Conservation (phyloP, 2,113 vertebrate genomes). For the Rutilus rutilus region DNA sequence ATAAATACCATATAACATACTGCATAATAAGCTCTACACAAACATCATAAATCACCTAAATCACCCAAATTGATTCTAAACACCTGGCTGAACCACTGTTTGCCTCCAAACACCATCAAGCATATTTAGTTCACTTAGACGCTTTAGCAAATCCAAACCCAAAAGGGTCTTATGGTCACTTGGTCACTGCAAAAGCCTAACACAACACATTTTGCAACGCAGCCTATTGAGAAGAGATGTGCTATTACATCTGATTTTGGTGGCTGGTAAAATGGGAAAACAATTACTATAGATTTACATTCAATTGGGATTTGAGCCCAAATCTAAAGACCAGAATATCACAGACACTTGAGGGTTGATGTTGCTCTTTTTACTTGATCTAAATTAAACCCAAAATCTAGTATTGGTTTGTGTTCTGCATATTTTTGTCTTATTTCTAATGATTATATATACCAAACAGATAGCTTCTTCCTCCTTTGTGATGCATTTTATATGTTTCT, state of each 20-base stretch:
- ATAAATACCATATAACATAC: neutral
- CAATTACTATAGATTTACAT: neutral
- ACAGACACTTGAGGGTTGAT: neutral
- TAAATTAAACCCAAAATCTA: neutral
- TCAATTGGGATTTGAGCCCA: neutral
- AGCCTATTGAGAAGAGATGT: neutral
- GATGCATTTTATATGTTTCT: too few species aligned
- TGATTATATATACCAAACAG: neutral
- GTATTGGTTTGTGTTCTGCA: neutral
- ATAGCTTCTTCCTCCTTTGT: neutral
- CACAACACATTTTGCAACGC: neutral
- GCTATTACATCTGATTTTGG: neutral
- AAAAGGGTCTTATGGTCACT: neutral
- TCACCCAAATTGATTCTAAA: neutral
- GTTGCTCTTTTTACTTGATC: neutral
- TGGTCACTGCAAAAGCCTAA: neutral
- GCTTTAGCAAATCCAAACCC: neutral
- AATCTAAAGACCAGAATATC: neutral
- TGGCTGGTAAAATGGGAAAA: neutral
- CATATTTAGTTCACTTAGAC: neutral
- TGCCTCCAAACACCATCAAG: neutral
- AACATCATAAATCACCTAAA: neutral
- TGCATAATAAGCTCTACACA: neutral
- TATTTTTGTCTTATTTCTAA: neutral
- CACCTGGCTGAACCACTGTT: neutral